A percentile compares a stretch with the other conserved stretches of the same genome.
Conservation (phyloP, 2,888 invertebrate genomes). For the Drosophila eohydei region DNA sequence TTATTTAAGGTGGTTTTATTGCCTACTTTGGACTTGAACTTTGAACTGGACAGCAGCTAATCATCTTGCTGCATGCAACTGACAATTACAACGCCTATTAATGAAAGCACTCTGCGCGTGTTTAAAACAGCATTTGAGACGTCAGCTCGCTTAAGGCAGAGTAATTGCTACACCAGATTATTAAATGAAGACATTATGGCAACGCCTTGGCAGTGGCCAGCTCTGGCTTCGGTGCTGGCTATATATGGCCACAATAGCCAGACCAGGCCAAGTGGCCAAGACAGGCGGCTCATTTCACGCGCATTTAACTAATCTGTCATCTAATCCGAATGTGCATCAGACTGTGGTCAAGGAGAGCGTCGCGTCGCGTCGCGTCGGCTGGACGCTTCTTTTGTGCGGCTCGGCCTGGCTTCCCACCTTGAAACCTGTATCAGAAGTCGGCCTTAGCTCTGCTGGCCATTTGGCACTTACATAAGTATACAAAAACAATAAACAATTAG, state of each 20-base stretch:
- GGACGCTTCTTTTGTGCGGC: constrained; percentile 31
- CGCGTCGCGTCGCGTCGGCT: constrained; percentile 11
- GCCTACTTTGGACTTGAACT: constrained; percentile 38
- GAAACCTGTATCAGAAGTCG: constrained; percentile 28
- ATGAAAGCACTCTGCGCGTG: constrained; percentile 58
- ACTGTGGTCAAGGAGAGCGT: constrained; percentile 52
- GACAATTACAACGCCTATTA: constrained; percentile 73
- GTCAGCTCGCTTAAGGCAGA: constrained; percentile 32
- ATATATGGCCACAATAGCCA: constrained; percentile 45
- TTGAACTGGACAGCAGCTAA: constrained; percentile 47
- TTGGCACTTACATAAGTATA: constrained; percentile 52
- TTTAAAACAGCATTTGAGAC: constrained; percentile 43
- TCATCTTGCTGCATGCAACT: constrained; percentile 66
- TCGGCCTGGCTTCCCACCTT: constrained; percentile 28
- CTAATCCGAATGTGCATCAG: constrained; percentile 73
- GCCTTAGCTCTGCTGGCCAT: not conserved
- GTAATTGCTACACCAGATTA: constrained; percentile 65
- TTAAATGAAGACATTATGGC: constrained; percentile 75
- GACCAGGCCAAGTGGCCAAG: constrained; percentile 27
- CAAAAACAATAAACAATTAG: constrained; percentile 68
- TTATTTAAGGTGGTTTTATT: constrained; percentile 9
- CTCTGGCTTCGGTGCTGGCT: not conserved
- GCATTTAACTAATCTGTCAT: constrained; percentile 81
- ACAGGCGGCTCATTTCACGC: constrained; percentile 73
- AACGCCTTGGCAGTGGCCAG: constrained; percentile 52